These are phyloP conservation scores for Nannoperca australis DNA, from an alignment of 2,797 vertebrate genomes.

Conservation along the genomic window DNA sequence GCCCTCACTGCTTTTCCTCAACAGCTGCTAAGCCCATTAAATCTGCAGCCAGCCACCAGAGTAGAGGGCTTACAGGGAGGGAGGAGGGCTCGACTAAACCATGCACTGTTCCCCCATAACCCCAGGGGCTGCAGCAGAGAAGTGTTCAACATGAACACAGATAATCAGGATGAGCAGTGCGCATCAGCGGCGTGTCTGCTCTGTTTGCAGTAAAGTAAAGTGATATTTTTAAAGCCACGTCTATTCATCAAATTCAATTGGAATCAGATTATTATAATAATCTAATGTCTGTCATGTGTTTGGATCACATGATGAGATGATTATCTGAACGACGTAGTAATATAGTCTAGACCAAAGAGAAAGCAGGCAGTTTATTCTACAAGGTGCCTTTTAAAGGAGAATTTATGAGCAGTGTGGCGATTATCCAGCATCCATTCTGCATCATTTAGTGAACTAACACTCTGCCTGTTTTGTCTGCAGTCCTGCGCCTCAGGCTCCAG, in stretches of 20 bases:
- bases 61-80: constrained; percentile 70
- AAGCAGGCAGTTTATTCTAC: constrained; percentile 26
- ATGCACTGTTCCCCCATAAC: constrained; percentile 63
- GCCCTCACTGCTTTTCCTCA: constrained; percentile 81
- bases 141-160: constrained; percentile 65
- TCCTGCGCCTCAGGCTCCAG: constrained; percentile 56
- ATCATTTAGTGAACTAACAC: constrained; percentile 74
- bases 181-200: constrained; percentile 21
- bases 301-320: constrained; percentile 13
- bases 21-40: constrained; percentile 86
- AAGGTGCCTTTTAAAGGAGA: constrained; percentile 51
- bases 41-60: constrained; percentile 82
- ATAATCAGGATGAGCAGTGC: constrained; percentile 53
- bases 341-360: constrained; percentile 16
- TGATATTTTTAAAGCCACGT: background rate
- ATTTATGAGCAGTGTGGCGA: constrained; percentile 60
- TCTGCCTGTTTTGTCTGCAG: constrained; percentile 70
- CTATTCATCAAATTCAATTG: constrained; percentile 19
- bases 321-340: constrained; percentile 5
- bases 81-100: constrained; percentile 71
- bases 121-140: constrained; percentile 69
- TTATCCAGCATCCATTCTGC: constrained; percentile 71
- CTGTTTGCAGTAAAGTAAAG: constrained; percentile 9
- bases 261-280: constrained; percentile 13
- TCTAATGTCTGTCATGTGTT: background rate